Conservation (phyloP, 2,797 vertebrate genomes). For the Catostomus latipinnis region DNA sequence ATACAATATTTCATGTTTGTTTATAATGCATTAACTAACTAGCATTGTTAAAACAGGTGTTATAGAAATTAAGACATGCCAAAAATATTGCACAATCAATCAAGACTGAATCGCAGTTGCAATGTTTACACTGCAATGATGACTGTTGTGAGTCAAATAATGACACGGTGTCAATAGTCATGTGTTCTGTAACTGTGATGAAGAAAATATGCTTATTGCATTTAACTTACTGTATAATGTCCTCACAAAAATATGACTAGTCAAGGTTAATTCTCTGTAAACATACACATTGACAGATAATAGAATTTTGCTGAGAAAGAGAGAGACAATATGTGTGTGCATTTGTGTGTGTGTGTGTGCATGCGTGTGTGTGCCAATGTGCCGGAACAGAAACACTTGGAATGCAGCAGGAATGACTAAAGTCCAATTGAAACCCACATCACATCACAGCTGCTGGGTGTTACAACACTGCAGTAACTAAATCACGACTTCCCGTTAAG, state of each 20-base stretch:
- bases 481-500: conserved; percentile 23
- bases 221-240: not conserved
- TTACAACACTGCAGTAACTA: conserved; percentile 47
- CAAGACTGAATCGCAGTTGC: not conserved
- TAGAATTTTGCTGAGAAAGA: not conserved
- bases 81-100: not conserved
- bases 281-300: not conserved
- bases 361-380: not conserved
- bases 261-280: conserved; percentile 21
- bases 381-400: not conserved
- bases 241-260: not conserved
- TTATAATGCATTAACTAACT: no score
- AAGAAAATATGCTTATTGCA: not conserved
- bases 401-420: conserved; percentile 33
- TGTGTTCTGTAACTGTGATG: not conserved
- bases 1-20: no score
- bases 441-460: conserved; percentile 22
- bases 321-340: not conserved
- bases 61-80: not conserved
- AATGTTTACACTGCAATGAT: not conserved
- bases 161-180: not conserved
- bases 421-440: conserved; percentile 47
- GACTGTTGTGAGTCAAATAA: not conserved
- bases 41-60: not conserved
- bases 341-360: not conserved